Base-by-base conservation (phyloP, 2,888 invertebrate species). In the Netelia inedita region DNA sequence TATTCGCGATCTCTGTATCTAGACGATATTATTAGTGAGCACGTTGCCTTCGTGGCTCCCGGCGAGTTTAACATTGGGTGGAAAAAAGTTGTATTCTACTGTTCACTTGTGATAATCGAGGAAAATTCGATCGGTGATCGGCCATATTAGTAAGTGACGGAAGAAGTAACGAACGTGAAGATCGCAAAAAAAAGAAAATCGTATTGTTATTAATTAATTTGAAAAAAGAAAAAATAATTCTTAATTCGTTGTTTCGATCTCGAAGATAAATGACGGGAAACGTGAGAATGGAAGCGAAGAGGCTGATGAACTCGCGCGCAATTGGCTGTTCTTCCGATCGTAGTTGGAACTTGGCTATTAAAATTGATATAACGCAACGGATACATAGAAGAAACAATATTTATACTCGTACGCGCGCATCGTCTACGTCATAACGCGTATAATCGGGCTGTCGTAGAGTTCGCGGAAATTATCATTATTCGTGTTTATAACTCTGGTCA, bases 391-490 rank as follows among this genome's bases (percentile, higher is more conserved):
- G 23, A 3, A 81, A 59, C 28, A 63, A 75, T 23, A 68, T 76
- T 28, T 73, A 74, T 43, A 75, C 73, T 79, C 71, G 82, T 73
- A 74, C 28, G 73, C 73, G 81, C 71, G 82, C 81, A 59, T 83
- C 83, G 76, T 69, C 80, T 59, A 78, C 85, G 71, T 85, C 78
- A 81, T 90, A 89, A 91, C 88, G 87, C 90, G 87, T 85, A 86
- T 85, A 85, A 84, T 86, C 88, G 89, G 89, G 86, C 90, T 88
- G 89, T 86, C 73, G 69, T 41, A 53, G 65, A 82, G 85, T 87
- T 88, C 86, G 88, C 81, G 74, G 89, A 89, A 89, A 90, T 91
- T 88, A 91, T 91, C 88, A 89, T 90, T 89, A 89, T 90, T 88
- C 88, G 87, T 89, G 21, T 16, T 86, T 85, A 85, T 89, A 89